Conservation (phyloP, 2,797 vertebrate genomes). For the Eutrigla gurnardus region DNA sequence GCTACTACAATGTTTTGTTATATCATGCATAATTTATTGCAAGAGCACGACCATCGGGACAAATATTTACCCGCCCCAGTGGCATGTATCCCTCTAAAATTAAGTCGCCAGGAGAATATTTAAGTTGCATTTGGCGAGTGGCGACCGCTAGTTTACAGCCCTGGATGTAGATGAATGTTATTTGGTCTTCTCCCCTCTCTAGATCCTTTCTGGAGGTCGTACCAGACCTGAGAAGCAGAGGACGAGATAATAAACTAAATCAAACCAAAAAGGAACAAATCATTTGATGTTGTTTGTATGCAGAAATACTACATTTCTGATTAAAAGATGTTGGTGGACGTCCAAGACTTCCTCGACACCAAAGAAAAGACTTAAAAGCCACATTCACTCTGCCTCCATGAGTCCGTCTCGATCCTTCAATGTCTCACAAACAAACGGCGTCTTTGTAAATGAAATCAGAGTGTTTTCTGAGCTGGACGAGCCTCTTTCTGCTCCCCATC, state of each 20-base stretch:
- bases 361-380: too few species aligned
- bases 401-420: not conserved
- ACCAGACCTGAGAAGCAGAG: not conserved
- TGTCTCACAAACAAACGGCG: slow-evolving; percentile 36
- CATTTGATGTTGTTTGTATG: not conserved
- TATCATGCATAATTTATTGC: too few species aligned
- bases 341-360: not conserved
- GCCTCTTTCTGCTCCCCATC: slow-evolving; percentile 73
- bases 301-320: not conserved
- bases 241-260: not conserved
- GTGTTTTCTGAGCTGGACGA: slow-evolving; percentile 60
- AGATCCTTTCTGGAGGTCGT: not conserved
- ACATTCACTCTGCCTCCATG: not conserved
- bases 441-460: slow-evolving; percentile 40
- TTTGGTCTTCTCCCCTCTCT: not conserved
- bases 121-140: too few species aligned
- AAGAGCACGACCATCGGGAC: too few species aligned
- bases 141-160: too few species aligned
- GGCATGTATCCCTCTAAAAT: too few species aligned
- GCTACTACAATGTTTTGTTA: too few species aligned
- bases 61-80: too few species aligned
- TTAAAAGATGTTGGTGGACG: not conserved
- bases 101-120: too few species aligned
- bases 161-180: too few species aligned
- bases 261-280: not conserved